Conservation (phyloP, 2,888 invertebrate species). For the Agrotis segetum region DNA sequence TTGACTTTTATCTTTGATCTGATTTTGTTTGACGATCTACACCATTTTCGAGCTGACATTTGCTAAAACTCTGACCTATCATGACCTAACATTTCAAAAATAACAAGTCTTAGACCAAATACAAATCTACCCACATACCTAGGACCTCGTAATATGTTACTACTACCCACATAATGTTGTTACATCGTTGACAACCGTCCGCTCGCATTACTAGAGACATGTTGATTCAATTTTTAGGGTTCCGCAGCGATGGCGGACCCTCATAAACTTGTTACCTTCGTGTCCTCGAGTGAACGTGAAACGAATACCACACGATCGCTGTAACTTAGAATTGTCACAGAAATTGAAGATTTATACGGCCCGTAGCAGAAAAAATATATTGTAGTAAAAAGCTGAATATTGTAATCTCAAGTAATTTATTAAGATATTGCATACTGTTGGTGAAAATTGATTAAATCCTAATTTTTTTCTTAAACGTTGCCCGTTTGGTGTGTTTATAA, state of each 20-base stretch:
- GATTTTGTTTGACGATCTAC: too few species aligned
- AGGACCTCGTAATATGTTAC: not conserved
- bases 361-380: not conserved
- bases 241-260: conserved; percentile 20
- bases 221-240: conserved; percentile 34
- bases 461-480: too few species aligned
- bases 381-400: too few species aligned
- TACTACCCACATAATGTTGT: not conserved
- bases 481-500: too few species aligned
- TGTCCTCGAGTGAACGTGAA: conserved; percentile 18
- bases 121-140: conserved; percentile 15
- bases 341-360: conserved; percentile 14
- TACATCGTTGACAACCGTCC: conserved; percentile 13
- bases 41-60: not conserved
- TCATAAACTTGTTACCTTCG: conserved; percentile 41
- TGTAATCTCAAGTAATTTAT: not conserved
- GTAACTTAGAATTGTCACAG: conserved; percentile 36
- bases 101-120: not conserved
- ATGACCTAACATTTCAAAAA: not conserved
- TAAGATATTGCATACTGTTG: not conserved
- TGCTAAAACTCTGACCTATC: not conserved
- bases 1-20: too few species aligned
- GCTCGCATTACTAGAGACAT: conserved; percentile 18
- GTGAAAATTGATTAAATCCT: not conserved
- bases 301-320: conserved; percentile 15